Conservation (phyloP, 2,888 invertebrate genomes). For the Andrena hattorfiana region DNA sequence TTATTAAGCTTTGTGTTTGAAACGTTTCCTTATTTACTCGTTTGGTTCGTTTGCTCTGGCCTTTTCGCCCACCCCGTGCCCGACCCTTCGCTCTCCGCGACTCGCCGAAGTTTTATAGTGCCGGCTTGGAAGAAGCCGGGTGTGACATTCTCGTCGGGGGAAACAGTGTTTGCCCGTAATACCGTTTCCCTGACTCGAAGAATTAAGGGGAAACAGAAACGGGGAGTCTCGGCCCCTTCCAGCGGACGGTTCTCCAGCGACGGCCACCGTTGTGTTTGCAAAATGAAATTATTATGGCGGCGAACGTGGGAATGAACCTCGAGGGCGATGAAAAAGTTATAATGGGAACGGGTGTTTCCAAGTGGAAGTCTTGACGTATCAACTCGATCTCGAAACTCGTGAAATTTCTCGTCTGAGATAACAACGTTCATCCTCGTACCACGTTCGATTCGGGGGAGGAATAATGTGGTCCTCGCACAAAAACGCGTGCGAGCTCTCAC, state of each 20-base stretch:
- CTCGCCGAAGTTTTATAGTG: constrained; percentile 9
- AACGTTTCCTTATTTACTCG: constrained; percentile 60
- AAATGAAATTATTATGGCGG: constrained; percentile 5
- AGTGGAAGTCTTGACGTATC: neutral
- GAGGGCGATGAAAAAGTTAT: neutral
- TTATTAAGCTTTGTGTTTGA: constrained; percentile 65
- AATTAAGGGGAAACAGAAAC: neutral
- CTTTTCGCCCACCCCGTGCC: constrained; percentile 2
- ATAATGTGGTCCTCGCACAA: neutral
- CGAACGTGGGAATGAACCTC: neutral
- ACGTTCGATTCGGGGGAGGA: constrained; percentile 25
- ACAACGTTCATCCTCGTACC: constrained; percentile 19
- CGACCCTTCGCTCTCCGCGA: neutral
- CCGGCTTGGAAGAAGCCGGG: neutral
- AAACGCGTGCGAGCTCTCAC: neutral
- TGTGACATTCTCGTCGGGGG: constrained; percentile 14
- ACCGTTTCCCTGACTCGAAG: neutral
- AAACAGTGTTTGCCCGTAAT: constrained; percentile 16
- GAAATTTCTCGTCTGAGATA: neutral
- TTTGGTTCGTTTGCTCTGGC: constrained; percentile 22
- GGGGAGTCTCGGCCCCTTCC: constrained; percentile 7
- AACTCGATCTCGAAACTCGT: neutral
- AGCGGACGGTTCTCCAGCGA: neutral
- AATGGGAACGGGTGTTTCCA: neutral
- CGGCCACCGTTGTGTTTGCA: constrained; percentile 1